These are phyloP conservation scores for Leucoraja erinaceus DNA, from an alignment of 2,113 vertebrate species.

Conservation along the genomic window DNA sequence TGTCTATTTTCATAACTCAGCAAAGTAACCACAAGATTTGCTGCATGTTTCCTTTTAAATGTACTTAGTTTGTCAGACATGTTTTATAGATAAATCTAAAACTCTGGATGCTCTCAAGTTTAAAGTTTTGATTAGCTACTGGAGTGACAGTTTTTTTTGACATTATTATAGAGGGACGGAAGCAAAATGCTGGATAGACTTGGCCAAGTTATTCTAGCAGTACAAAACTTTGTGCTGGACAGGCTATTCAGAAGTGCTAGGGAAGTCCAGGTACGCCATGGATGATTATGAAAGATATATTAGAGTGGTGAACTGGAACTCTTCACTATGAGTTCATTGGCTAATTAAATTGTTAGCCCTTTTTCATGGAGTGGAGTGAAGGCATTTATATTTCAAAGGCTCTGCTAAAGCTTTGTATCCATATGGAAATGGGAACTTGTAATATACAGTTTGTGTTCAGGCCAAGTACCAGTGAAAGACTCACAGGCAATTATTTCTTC, in stretches of 20 bases:
- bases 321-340: background rate
- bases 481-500: constrained; percentile 38
- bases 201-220: background rate
- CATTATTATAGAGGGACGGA: no score
- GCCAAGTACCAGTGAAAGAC: constrained; percentile 31
- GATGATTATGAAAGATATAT: background rate
- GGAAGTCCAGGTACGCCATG: background rate
- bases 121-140: background rate
- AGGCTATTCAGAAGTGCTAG: background rate
- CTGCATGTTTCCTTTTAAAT: background rate
- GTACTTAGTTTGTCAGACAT: background rate
- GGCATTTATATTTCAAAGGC: constrained; percentile 22
- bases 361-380: background rate
- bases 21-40: background rate
- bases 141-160: no score
- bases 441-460: constrained; percentile 31
- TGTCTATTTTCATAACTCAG: background rate
- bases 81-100: background rate
- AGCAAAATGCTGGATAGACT: constrained; percentile 31
- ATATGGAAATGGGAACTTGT: constrained; percentile 26
- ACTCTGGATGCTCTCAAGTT: background rate
- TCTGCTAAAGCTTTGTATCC: constrained; percentile 6
- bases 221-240: background rate
- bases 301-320: no score
- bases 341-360: background rate